phyloP scores from a whole-genome alignment of 2,888 invertebrate genomes.

The Eledone cirrhosa region DNA sequence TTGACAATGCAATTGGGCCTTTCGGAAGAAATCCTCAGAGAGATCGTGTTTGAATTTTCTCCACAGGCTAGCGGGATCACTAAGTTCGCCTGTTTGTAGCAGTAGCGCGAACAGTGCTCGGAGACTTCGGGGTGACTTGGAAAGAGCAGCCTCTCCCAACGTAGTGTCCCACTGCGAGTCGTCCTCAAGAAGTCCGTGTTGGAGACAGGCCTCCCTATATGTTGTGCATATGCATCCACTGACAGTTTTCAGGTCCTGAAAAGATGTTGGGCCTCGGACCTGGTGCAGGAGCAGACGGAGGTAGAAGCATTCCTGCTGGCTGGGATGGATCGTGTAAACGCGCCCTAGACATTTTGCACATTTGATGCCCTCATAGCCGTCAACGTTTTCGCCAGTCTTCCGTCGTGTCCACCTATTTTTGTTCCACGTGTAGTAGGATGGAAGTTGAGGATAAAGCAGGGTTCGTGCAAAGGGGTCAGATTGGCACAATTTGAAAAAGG shows the following conservation, averaged over 20 bases:
- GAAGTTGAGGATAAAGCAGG: too few relatives aligned
- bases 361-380: background rate
- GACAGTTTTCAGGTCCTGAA: background rate
- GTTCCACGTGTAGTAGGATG: too few relatives aligned
- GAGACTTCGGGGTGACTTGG: too few relatives aligned
- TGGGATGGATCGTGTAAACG: background rate
- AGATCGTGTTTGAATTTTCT: background rate
- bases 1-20: background rate
- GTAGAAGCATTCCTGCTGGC: background rate
- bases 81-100: background rate
- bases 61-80: background rate
- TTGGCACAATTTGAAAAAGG: background rate
- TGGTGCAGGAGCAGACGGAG: background rate
- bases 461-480: background rate
- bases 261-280: background rate
- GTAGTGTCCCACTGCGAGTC: too few relatives aligned
- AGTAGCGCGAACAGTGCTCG: background rate
- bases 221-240: too few relatives aligned
- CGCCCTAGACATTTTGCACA: background rate
- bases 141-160: too few relatives aligned
- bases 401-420: too few relatives aligned
- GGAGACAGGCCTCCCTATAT: too few relatives aligned
- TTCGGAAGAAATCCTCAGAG: background rate
- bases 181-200: too few relatives aligned
- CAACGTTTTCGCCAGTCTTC: too few relatives aligned